Conservation (phyloP, 2,888 invertebrate genomes). For the Orgyia antiqua region DNA sequence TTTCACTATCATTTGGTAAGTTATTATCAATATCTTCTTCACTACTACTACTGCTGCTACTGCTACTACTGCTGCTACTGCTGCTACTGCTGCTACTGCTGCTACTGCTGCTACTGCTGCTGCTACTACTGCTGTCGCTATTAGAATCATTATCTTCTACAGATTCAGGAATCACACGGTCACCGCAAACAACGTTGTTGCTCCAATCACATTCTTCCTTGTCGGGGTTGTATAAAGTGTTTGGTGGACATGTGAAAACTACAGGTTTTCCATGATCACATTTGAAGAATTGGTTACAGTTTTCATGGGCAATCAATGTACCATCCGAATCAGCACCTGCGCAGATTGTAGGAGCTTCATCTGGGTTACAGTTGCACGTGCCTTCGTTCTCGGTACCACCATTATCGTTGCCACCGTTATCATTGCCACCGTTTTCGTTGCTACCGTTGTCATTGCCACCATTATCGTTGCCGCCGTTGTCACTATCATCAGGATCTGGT, state of each 20-base stretch:
- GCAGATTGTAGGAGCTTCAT: constrained; percentile 33
- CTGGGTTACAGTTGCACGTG: constrained; percentile 19
- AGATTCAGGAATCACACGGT: constrained; percentile 20
- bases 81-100: too few species aligned
- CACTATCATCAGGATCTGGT: constrained; percentile 5
- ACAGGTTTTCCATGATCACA: constrained; percentile 31
- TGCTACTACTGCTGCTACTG: too few species aligned
- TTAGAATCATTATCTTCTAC: constrained; percentile 2
- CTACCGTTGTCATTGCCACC: constrained; percentile 5
- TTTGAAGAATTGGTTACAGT: constrained; percentile 38
- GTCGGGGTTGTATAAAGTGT: constrained; percentile 31
- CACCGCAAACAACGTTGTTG: constrained; percentile 33
- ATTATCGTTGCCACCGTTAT: constrained; percentile 1
- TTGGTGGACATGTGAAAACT: constrained; percentile 17
- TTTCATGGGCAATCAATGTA: constrained; percentile 33
- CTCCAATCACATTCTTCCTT: constrained; percentile 39
- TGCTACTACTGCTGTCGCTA: constrained; percentile 1
- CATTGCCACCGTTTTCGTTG: constrained; percentile 6
- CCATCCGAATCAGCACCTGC: constrained; percentile 28
- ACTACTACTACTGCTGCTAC: neutral
- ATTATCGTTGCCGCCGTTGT: too few species aligned
- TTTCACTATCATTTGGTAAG: neutral
- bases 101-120: neutral
- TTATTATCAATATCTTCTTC: neutral
- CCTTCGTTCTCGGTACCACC: neutral